Conservation (phyloP, 2,888 invertebrate genomes). For the Agrenia bidenticulata region DNA sequence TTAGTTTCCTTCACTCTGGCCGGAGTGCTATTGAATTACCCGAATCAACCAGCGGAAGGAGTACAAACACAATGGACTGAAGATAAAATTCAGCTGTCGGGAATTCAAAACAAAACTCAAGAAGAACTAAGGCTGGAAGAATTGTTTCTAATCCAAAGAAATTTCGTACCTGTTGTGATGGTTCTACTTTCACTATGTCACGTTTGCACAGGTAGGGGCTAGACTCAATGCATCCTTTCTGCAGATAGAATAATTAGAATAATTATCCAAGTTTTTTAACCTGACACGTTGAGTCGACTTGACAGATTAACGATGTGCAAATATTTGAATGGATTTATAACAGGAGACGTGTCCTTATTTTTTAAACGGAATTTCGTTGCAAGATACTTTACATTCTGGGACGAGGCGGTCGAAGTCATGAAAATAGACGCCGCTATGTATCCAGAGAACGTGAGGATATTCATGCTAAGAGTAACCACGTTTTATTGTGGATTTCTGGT, state of each 20-base stretch:
- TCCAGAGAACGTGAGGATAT: conserved; percentile 14
- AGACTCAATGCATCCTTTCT: too few species aligned
- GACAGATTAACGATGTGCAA: too few species aligned
- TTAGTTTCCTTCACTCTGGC: not conserved
- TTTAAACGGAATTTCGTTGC: conserved; percentile 9
- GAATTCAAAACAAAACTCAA: not conserved
- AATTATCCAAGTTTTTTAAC: too few species aligned
- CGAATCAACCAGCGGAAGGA: not conserved
- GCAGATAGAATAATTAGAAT: too few species aligned
- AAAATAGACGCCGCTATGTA: conserved; percentile 40
- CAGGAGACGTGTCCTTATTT: conserved; percentile 14
- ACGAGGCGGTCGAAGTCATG: conserved; percentile 42
- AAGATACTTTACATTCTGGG: conserved; percentile 23
- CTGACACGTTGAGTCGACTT: too few species aligned
- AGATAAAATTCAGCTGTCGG: not conserved
- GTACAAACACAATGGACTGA: not conserved
- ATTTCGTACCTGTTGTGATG: conserved; percentile 22
- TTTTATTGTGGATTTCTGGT: not conserved
- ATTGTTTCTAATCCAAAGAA: conserved; percentile 23
- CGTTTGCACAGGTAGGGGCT: conserved; percentile 5
- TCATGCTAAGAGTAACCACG: conserved; percentile 1
- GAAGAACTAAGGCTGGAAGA: conserved; percentile 16
- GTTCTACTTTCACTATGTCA: conserved; percentile 3
- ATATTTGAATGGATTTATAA: too few species aligned
- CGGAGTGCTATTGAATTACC: not conserved